Evolutionary conservation across 2,888 invertebrate species (phyloP), one percentile per base, ranked within the genome.

Genomic region (Capitulum mitella): DNA sequence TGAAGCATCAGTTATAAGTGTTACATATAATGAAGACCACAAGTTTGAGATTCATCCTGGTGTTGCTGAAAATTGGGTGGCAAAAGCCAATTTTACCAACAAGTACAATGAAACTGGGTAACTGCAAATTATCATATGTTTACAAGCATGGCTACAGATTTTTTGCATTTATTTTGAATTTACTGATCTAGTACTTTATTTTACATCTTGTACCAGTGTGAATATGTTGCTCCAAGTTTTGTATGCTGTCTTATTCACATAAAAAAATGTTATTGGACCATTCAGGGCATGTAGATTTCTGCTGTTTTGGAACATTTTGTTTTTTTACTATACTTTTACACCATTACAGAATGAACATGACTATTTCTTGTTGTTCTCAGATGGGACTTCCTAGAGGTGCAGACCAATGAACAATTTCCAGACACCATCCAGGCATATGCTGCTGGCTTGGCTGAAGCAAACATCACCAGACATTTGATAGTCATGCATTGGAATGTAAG

Each of bases 351-450:
- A 26, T 6, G 54, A 19, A 6, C 14, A 2, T n/a, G n/a, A n/a
- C n/a, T n/a, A n/a, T n/a, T n/a, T n/a, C n/a, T n/a, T 14, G 10
- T 37, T 77, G 1, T 48, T 78, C 76, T 76, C 79, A 82, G 94
- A 79, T 94, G 94, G 94, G 91, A 92, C 32, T 89, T 90, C 82
- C 87, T 95, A 80, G 93, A 94, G 87, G 89, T 95, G 75, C 91
- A 92, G 86, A 93, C 94, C 0, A 90, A 91, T 82, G 87, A 89
- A 40, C 88, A 88, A 6, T 92, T 91, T 85, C 89, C 91, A 0
- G 94, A 95, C 85, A 89, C 90, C 83, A 89, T 92, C 74, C 95
- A 95, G 87, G 94, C 94, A 0, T 94, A 91, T 85, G 92, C 93
- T 1, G 95, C 95, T 2, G 96, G 96, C 10, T 88, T 93, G 70